Conservation (phyloP, 2,797 vertebrate genomes). For the Diglossa cyanea region DNA sequence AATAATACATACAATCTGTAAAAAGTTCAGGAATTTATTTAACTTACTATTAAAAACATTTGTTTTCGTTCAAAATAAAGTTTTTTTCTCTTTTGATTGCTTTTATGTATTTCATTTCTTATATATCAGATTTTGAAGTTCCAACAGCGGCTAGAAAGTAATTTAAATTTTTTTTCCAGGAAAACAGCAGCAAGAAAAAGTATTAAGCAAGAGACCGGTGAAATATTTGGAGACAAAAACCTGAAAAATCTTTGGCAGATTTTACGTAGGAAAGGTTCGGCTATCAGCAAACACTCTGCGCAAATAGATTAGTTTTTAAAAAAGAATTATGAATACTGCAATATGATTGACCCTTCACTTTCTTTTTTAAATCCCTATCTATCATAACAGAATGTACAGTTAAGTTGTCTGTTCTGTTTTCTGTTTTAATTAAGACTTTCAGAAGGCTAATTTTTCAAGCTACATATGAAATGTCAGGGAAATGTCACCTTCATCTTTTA, state of each 20-base stretch:
- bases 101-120: not conserved
- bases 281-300: not conserved
- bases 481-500: constrained; percentile 15
- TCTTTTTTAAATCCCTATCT: not conserved
- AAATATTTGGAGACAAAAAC: not conserved
- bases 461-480: not conserved
- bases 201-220: not conserved
- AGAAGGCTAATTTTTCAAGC: not conserved
- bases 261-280: not conserved
- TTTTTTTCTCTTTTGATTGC: not conserved
- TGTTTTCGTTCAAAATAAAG: not conserved
- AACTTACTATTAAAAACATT: not conserved
- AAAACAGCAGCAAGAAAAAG: not conserved
- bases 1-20: not conserved
- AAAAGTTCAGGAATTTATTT: not conserved
- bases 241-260: not conserved
- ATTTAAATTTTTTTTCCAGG: not conserved
- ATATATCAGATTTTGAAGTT: not conserved
- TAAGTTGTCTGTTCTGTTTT: not conserved
- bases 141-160: not conserved
- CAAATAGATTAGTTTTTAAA: not conserved
- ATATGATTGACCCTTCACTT: not conserved
- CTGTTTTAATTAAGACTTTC: constrained; percentile 5
- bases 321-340: not conserved
- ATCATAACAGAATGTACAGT: not conserved